Conservation (phyloP, 2,888 invertebrate species). For the Sinohyriopsis cumingii region DNA sequence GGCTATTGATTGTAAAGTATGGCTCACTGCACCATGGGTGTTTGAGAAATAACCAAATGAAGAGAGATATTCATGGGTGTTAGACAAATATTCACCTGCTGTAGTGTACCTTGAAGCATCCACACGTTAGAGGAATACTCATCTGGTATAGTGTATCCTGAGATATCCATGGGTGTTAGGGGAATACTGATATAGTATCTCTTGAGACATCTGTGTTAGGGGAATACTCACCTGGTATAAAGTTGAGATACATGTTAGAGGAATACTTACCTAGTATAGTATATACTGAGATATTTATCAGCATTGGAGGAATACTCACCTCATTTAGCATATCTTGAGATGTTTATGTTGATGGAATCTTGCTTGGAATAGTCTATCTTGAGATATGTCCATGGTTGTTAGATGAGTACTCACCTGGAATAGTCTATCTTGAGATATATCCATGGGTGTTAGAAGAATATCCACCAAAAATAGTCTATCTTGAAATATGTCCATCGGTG, state of each 20-base stretch:
- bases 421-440: too few species aligned
- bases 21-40: too few species aligned
- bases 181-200: constrained; percentile 44
- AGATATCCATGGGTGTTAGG: constrained; percentile 69
- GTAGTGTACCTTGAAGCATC: background rate
- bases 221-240: too few species aligned
- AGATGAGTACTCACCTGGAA: constrained; percentile 14
- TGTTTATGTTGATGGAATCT: constrained; percentile 70
- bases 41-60: too few species aligned
- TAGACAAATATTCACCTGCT: background rate
- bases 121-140: background rate
- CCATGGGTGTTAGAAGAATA: too few species aligned
- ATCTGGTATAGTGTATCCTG: constrained; percentile 68
- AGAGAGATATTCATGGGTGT: background rate
- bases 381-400: too few species aligned
- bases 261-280: background rate
- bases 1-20: too few species aligned
- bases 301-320: constrained; percentile 17
- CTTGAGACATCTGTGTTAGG: too few species aligned
- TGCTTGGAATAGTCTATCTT: constrained; percentile 25
- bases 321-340: constrained; percentile 69
- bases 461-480: too few species aligned
- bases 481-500: too few species aligned
- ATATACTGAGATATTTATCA: too few species aligned
- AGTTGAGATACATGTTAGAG: background rate